Base-by-base conservation (phyloP, 2,797 vertebrate species). In the Choloepus didactylus region DNA sequence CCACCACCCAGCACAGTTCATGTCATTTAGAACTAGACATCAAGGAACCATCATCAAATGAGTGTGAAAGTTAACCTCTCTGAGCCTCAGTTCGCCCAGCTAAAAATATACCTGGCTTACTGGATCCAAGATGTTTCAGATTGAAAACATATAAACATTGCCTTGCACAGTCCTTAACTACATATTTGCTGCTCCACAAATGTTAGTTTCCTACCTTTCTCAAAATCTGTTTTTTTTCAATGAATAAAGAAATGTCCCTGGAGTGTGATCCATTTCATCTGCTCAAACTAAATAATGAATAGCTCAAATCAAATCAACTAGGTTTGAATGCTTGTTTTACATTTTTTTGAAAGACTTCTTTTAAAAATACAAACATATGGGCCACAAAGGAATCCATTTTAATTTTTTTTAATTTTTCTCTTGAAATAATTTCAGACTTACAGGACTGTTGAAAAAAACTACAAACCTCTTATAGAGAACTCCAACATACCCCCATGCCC, bases 331-430 rank as follows among this genome's bases (percentile, higher is more conserved):
- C 21, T 86, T 54, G 16, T 82, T 94, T 35, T 35, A 35, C 35
- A 35, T 35, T 35, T 35, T 35, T 35, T 35, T 35, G 35, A 35
- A 35, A 35, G 35, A 35, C 35, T 35, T 35, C 35, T 35, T 35
- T 67, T 67, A 84, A 87, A 95, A 93, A 87, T 41, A 92, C 72
- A 89, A 94, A 92, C 59, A 81, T 38, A 64, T 87, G 60, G 54
- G 54, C 69, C 67, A 84, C 84, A 93, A 59, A 66, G 49, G 59
- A 94, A 64, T 85, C 64, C 14, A 86, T 79, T 87, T 49, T 49
- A 49, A 49, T 49, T 49, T 49, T 49, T 49, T 49, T 49, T 7
- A 49, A 6, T 49, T 49, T 49, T 49, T 49, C 46, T 49, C 10
- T 49, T 49, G 46, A 49, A 49, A 49, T 49, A 49, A 49, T 49